A percentile compares a stretch with the other conserved stretches of the same genome.
These are phyloP conservation scores for Caretta caretta DNA, from an alignment of 2,113 vertebrate species.

Conservation along the genomic window DNA sequence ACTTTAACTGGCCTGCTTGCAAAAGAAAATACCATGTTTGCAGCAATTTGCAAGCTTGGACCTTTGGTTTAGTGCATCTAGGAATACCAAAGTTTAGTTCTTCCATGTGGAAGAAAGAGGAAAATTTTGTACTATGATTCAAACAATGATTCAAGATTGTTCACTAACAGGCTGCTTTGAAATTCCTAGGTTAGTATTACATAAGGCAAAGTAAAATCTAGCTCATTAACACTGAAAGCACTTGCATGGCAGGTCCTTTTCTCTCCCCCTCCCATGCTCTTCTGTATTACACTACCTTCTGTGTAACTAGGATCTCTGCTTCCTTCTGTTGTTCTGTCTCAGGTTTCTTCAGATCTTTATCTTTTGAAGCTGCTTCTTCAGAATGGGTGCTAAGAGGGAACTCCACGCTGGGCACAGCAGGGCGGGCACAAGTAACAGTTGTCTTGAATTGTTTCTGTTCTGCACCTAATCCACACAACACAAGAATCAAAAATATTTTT, in stretches of 20 bases:
- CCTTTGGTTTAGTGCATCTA: background rate
- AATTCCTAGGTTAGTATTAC: background rate
- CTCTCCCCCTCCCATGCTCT: background rate
- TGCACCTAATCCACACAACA: constrained; percentile 22
- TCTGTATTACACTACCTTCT: constrained; percentile 69
- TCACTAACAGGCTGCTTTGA: background rate
- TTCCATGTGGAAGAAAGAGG: background rate
- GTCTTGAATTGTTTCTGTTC: constrained; percentile 76
- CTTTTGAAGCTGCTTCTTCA: constrained; percentile 40
- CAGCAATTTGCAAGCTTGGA: background rate
- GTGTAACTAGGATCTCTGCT: constrained; percentile 50
- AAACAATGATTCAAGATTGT: background rate
- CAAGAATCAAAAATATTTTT: background rate
- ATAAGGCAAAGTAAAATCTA: background rate
- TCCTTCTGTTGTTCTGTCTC: constrained; percentile 64
- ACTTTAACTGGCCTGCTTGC: background rate
- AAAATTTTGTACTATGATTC: background rate
- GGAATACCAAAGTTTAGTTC: background rate
- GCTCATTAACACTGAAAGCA: background rate
- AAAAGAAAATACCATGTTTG: background rate
- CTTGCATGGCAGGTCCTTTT: background rate
- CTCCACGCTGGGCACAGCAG: constrained; percentile 69
- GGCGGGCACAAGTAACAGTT: constrained; percentile 72
- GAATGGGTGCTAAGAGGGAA: constrained; percentile 52
- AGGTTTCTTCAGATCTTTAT: constrained; percentile 62